Evolutionary conservation across 1,140 invertebrate species (phyloP).

Genomic region (Ips nitidus): DNA sequence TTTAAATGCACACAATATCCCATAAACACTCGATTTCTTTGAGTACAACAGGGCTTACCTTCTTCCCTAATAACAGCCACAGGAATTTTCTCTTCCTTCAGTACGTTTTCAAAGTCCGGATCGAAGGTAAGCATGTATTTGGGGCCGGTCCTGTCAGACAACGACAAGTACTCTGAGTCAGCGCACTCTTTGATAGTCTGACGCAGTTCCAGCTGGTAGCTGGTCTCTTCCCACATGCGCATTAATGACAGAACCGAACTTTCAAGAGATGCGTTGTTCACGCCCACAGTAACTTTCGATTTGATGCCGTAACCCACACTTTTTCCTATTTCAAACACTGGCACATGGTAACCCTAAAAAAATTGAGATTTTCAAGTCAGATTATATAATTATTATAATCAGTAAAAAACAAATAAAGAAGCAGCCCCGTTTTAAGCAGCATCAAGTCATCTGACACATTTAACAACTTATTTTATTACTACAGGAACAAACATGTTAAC

Average conservation of each 20-base stretch:
- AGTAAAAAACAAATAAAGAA: too few species aligned
- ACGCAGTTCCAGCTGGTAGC: constrained; percentile 81
- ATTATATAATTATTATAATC: too few species aligned
- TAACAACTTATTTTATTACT: too few species aligned
- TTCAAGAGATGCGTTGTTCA: constrained; percentile 65
- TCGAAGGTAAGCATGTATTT: constrained; percentile 72
- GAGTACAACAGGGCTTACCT: constrained; percentile 59
- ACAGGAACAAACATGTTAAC: too few species aligned
- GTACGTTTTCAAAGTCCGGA: constrained; percentile 56
- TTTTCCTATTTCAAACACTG: constrained; percentile 73
- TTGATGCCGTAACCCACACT: constrained; percentile 67
- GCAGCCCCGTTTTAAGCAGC: too few species aligned
- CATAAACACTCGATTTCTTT: too few species aligned
- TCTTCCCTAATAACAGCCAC: constrained; percentile 95
- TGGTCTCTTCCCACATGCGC: constrained; percentile 93
- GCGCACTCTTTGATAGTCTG: constrained; percentile 83
- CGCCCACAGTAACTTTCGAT: constrained; percentile 63
- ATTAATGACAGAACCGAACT: constrained; percentile 68
- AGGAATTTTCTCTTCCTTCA: constrained; percentile 57
- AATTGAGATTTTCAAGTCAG: neutral
- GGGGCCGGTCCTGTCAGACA: constrained; percentile 55
- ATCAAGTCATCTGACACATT: too few species aligned
- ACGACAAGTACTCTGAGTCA: constrained; percentile 72
- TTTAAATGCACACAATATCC: neutral
- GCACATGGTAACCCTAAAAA: constrained; percentile 56